phyloP scores from a whole-genome alignment of 2,888 invertebrate genomes.

The Tipula helvola region DNA sequence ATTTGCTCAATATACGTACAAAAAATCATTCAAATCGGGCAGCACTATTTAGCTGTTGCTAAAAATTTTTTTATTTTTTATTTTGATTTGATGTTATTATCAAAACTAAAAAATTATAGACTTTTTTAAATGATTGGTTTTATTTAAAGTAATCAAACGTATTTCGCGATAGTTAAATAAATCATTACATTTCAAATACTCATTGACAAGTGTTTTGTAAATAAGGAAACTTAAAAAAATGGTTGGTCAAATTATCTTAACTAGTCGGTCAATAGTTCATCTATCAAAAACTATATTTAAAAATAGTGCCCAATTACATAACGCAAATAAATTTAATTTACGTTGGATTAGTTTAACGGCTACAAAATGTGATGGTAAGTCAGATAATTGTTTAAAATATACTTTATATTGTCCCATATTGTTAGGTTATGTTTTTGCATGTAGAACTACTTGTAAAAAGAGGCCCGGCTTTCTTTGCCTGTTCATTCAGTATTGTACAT shows the following conservation, averaged over 20 bases:
- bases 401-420: background rate
- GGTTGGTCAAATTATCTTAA: background rate
- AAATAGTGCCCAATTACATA: background rate
- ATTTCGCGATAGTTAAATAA: background rate
- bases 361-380: background rate
- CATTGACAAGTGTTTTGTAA: background rate
- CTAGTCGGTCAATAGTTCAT: background rate
- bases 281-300: background rate
- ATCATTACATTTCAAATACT: background rate
- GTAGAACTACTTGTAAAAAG: background rate
- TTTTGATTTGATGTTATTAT: background rate
- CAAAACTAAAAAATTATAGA: background rate
- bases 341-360: background rate
- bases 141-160: background rate
- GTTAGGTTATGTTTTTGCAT: background rate
- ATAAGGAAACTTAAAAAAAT: background rate
- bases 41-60: background rate
- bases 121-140: background rate
- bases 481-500: background rate
- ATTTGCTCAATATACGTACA: background rate
- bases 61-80: background rate
- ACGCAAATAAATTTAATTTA: background rate
- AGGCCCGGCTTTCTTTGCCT: background rate
- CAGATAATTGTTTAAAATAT: background rate
- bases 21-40: background rate